Base-by-base conservation (phyloP, 1,140 invertebrate genomes). In the Aporrectodea caliginosa region DNA sequence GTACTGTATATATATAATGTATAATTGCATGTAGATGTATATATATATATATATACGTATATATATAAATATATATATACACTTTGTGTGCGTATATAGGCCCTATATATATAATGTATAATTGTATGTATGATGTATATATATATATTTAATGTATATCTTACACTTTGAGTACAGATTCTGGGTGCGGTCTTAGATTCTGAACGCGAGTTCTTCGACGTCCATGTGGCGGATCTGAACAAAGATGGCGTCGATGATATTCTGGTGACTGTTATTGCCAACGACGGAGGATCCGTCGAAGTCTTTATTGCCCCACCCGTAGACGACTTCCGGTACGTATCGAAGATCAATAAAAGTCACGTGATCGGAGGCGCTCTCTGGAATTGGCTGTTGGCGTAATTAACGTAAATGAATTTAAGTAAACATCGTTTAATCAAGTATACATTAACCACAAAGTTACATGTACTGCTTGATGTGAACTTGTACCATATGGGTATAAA, bases 131-230 rank as follows among this genome's bases (percentile, higher is more conserved):
- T 70, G 31, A 70, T 27, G n/a, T 16, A 14, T 16, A 1, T 30
- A 30, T 16, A 68, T 68, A 16, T 68, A 68, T 68, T 68, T 14
- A 68, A 68, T 16, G 27, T 27, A 68, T 16, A 68, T 27, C 27
- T 68, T 68, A 68, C 14, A 68, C 14, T 68, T 16, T 68, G n/a
- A 14, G 12, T 74, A 31, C 29, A 74, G 73, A 74, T 74, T 32
- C 31, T 32, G 33, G 73, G 73, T 33, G n/a, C 22, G 16, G 73
- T 74, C 2, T 74, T 74, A 33, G 73, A 74, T n/a, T 1, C 31
- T n/a, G 73, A n/a, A 2, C 29, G 73, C 2, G 73, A 74, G n/a
- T 74, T 1, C 35, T 74, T 1, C 73, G 73, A 74, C 33, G 73
- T 74, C 22, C 27, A n/a, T 30, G 73, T 74, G 0, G 29, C 1